Conservation (phyloP, 2,797 vertebrate genomes). For the Sebastes dallii region DNA sequence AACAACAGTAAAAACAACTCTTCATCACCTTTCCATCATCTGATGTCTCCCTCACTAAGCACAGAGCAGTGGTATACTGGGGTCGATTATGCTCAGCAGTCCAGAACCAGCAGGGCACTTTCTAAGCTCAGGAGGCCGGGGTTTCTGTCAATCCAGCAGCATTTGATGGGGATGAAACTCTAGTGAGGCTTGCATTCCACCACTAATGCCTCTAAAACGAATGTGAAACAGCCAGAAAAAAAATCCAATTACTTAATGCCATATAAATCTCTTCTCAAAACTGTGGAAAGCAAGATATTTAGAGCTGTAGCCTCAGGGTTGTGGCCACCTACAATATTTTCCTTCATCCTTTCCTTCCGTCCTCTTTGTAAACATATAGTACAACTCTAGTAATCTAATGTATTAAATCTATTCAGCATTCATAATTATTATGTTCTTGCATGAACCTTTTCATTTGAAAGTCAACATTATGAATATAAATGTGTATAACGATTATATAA, state of each 20-base stretch:
- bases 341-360: neutral
- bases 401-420: neutral
- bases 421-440: neutral
- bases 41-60: constrained; percentile 16
- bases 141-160: constrained; percentile 31
- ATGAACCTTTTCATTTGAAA: neutral
- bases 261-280: constrained; percentile 50
- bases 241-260: constrained; percentile 57
- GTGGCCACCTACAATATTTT: neutral
- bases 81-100: neutral
- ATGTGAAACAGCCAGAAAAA: constrained; percentile 35
- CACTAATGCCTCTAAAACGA: constrained; percentile 11
- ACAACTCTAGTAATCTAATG: neutral
- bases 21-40: neutral
- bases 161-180: constrained; percentile 41
- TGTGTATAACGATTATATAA: neutral
- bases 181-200: constrained; percentile 13
- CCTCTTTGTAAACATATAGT: neutral
- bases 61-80: neutral
- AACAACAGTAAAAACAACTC: constrained; percentile 16
- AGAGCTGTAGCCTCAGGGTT: neutral
- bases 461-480: neutral
- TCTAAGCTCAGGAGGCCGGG: neutral
- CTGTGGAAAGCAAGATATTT: constrained; percentile 27
- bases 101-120: constrained; percentile 6